Conservation (phyloP, 2,113 vertebrate species). For the Anhinga anhinga region DNA sequence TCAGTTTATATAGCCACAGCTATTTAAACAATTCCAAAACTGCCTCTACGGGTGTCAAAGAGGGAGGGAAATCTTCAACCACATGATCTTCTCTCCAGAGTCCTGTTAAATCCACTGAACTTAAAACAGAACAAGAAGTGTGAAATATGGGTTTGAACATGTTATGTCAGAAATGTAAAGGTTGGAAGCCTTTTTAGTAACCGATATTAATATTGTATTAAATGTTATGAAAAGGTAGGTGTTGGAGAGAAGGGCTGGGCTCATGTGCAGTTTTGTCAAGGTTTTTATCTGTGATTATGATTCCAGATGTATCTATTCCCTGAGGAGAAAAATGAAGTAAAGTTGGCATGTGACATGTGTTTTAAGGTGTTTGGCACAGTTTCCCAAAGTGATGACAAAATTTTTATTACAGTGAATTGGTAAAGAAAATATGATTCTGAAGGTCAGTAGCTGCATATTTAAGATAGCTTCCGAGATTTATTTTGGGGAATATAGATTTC, state of each 20-base stretch:
- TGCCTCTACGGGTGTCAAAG: conserved; percentile 71
- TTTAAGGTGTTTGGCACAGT: conserved; percentile 81
- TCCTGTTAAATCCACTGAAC: conserved; percentile 81
- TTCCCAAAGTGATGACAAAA: conserved; percentile 82
- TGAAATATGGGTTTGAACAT: conserved; percentile 80
- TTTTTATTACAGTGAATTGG: conserved; percentile 73
- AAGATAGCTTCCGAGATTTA: conserved; percentile 35
- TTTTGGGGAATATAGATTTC: conserved; percentile 37
- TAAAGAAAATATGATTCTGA: conserved; percentile 65
- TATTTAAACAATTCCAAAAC: conserved; percentile 76
- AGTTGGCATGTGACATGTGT: conserved; percentile 81
- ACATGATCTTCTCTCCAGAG: conserved; percentile 78
- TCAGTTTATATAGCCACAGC: conserved; percentile 45
- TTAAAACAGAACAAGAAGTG: conserved; percentile 82
- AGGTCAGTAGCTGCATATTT: conserved; percentile 64
- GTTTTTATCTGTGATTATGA: conserved; percentile 82
- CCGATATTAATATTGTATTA: conserved; percentile 82
- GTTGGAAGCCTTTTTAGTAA: conserved; percentile 79
- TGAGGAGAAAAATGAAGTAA: conserved; percentile 74
- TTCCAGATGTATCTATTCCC: conserved; percentile 81
- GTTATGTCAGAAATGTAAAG: conserved; percentile 75
- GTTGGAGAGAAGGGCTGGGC: conserved; percentile 70
- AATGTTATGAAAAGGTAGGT: conserved; percentile 77
- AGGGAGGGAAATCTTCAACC: conserved; percentile 77
- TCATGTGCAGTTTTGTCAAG: conserved; percentile 80